Evolutionary conservation across 2,888 invertebrate species (phyloP).

Genomic region (Mythimna albipuncta): DNA sequence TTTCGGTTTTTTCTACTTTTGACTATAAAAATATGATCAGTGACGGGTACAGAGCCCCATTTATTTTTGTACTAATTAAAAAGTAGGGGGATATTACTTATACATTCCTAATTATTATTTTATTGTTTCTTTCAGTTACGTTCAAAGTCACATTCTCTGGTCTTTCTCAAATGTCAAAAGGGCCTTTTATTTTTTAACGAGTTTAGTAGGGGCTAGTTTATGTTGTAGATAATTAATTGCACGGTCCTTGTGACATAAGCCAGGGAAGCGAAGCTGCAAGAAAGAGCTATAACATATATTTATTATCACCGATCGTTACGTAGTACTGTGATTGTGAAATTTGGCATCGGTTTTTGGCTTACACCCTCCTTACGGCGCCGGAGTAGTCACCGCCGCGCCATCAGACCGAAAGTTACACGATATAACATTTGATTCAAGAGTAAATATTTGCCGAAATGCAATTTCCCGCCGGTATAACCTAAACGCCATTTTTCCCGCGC

Average conservation of each 20-base stretch:
- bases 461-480: conserved; percentile 75
- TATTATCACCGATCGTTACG: conserved; percentile 53
- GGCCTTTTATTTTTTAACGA: too few relatives aligned
- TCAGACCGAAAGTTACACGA: conserved; percentile 61
- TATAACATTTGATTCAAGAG: conserved; percentile 27
- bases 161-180: too few relatives aligned
- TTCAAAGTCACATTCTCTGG: too few relatives aligned
- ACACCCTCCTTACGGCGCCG: conserved; percentile 63
- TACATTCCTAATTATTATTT: too few relatives aligned
- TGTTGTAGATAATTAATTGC: too few relatives aligned
- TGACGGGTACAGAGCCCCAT: too few relatives aligned
- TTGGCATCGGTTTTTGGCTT: conserved; percentile 84
- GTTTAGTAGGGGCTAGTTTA: too few relatives aligned
- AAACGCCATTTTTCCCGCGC: conserved; percentile 66
- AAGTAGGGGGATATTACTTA: too few relatives aligned
- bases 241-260: neutral
- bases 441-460: conserved; percentile 72
- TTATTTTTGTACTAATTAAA: too few relatives aligned
- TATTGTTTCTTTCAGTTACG: too few relatives aligned
- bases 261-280: neutral
- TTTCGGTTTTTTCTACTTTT: too few relatives aligned
- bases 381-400: conserved; percentile 71
- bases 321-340: conserved; percentile 79
- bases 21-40: too few relatives aligned
- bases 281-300: conserved; percentile 23